These are phyloP conservation scores for Trichacis sp. DNA, from an alignment of 2,888 invertebrate species.

Conservation along the genomic window DNA sequence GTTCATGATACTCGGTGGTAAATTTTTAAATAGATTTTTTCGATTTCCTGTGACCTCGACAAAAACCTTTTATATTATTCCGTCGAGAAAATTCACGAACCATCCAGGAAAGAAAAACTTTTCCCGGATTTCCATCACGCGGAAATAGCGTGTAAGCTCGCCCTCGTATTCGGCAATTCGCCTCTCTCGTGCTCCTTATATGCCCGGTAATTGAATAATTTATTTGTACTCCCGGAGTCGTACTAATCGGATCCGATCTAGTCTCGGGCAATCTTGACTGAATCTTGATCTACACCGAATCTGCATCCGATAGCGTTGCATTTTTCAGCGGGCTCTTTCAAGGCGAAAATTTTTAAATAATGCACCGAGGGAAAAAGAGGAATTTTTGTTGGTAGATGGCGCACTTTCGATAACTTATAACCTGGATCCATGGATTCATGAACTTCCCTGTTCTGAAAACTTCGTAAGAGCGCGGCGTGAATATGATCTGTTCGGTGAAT, in stretches of 20 bases:
- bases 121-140: conserved; percentile 3
- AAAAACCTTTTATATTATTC: no score
- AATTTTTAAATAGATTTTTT: no score
- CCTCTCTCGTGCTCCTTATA: not conserved
- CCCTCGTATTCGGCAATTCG: not conserved
- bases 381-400: not conserved
- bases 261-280: not conserved
- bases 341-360: not conserved
- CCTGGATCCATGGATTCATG: not conserved
- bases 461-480: not conserved
- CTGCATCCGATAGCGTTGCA: not conserved
- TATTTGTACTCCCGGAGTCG: not conserved
- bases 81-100: no score
- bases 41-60: no score
- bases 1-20: no score
- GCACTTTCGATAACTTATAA: not conserved
- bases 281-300: not conserved
- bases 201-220: conserved; percentile 1
- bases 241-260: not conserved
- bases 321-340: not conserved
- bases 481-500: not conserved
- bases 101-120: not conserved
- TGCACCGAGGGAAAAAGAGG: not conserved
- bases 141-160: not conserved
- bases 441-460: not conserved